Evolutionary conservation across 2,797 vertebrate species (phyloP).

Genomic region (Rhabdomys pumilio): DNA sequence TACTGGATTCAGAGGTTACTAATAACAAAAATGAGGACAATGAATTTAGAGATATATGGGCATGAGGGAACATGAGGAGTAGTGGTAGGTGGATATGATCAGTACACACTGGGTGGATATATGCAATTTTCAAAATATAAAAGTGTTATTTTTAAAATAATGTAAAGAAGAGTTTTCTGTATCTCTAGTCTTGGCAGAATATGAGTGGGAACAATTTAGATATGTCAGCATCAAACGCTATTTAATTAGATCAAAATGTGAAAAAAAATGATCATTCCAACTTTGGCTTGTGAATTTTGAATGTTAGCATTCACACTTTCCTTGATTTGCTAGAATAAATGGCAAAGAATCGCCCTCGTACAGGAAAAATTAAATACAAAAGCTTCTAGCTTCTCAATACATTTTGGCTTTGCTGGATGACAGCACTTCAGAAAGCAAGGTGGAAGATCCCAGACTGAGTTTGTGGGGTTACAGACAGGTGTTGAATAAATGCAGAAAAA

Average conservation of each 20-base stretch:
- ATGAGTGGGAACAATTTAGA: not conserved
- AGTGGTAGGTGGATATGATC: too few species aligned
- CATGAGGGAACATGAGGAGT: not conserved
- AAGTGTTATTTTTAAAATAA: not conserved
- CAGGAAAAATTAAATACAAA: conserved; percentile 4
- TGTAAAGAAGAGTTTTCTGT: not conserved
- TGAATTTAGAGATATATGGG: not conserved
- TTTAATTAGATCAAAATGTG: conserved; percentile 27
- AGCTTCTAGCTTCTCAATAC: not conserved
- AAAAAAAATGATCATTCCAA: not conserved
- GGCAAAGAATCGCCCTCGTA: conserved; percentile 27
- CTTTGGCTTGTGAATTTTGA: not conserved
- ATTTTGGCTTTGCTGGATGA: not conserved
- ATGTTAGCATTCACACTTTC: not conserved
- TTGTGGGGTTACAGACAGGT: not conserved
- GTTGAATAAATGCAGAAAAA: not conserved
- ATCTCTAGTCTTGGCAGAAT: not conserved
- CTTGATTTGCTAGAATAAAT: conserved; percentile 40
- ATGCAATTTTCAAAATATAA: not conserved
- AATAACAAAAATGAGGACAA: not conserved
- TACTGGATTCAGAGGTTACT: not conserved
- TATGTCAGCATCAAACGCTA: not conserved
- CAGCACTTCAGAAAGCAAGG: not conserved
- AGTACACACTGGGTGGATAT: not conserved
- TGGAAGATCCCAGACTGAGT: not conserved